phyloP scores from a whole-genome alignment of 2,113 vertebrate species.

The Corythornis vintsioides region DNA sequence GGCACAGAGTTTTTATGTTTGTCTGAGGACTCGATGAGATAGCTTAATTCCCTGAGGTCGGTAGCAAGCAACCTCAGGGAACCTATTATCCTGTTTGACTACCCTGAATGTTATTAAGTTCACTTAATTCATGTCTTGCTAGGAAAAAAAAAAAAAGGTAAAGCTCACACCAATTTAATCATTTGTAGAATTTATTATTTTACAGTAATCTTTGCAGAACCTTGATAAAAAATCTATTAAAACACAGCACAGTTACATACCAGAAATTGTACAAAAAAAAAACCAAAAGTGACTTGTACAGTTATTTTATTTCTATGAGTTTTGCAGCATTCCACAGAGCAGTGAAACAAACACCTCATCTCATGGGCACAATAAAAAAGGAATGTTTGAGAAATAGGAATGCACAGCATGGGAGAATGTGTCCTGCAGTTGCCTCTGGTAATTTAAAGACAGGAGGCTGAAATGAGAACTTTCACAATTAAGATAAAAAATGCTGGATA shows the following conservation, averaged over 20 bases:
- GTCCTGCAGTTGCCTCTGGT: neutral
- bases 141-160: neutral
- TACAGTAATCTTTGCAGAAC: neutral
- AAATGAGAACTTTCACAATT: neutral
- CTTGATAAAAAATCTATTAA: neutral
- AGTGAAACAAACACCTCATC: neutral
- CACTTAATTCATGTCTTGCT: neutral
- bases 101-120: neutral
- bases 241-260: neutral
- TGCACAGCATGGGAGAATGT: neutral
- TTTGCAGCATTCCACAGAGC: neutral
- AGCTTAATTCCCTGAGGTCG: neutral
- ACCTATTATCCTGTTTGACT: neutral
- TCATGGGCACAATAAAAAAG: neutral
- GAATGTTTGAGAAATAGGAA: neutral
- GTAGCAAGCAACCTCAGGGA: neutral
- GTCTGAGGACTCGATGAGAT: neutral
- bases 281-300: neutral
- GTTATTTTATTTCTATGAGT: neutral
- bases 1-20: neutral
- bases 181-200: neutral
- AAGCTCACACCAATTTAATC: neutral
- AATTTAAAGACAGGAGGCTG: neutral
- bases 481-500: neutral
- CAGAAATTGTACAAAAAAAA: neutral